Conservation (phyloP, 2,797 vertebrate species). For the Siniperca scherzeri region DNA sequence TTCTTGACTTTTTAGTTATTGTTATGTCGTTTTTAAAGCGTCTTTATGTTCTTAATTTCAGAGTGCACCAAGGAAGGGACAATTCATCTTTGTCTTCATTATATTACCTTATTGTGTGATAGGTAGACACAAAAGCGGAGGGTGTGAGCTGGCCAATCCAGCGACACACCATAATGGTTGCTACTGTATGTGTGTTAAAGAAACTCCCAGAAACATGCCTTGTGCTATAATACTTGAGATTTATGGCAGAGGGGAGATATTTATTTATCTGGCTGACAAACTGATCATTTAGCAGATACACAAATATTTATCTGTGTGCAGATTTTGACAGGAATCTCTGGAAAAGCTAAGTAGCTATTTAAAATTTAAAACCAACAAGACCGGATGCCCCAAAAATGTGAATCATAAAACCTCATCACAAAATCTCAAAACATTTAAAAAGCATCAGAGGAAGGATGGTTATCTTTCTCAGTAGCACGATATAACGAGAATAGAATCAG, state of each 20-base stretch:
- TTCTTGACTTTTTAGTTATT: not conserved
- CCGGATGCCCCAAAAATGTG: not conserved
- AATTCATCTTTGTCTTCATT: conserved; percentile 83
- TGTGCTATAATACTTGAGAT: conserved; percentile 31
- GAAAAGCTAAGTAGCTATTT: not conserved
- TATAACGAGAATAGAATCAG: not conserved
- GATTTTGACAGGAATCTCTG: not conserved
- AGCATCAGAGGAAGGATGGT: not conserved
- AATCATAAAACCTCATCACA: not conserved
- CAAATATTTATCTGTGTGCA: not conserved
- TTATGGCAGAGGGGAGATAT: conserved; percentile 15
- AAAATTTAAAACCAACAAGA: not conserved
- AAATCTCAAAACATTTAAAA: not conserved
- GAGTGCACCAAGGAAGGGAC: conserved; percentile 50
- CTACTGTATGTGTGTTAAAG: conserved; percentile 68
- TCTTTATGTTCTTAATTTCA: conserved; percentile 57
- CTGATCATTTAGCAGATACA: not conserved
- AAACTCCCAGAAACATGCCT: conserved; percentile 48
- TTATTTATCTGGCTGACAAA: conserved; percentile 4
- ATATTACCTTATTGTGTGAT: conserved; percentile 86
- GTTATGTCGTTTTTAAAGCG: not conserved
- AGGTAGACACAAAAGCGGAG: conserved; percentile 82
- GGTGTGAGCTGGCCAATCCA: conserved; percentile 79
- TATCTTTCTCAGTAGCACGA: not conserved
- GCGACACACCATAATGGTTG: conserved; percentile 61